Base-by-base conservation (phyloP, 2,113 vertebrate genomes). In the Ardeotis arabs region DNA sequence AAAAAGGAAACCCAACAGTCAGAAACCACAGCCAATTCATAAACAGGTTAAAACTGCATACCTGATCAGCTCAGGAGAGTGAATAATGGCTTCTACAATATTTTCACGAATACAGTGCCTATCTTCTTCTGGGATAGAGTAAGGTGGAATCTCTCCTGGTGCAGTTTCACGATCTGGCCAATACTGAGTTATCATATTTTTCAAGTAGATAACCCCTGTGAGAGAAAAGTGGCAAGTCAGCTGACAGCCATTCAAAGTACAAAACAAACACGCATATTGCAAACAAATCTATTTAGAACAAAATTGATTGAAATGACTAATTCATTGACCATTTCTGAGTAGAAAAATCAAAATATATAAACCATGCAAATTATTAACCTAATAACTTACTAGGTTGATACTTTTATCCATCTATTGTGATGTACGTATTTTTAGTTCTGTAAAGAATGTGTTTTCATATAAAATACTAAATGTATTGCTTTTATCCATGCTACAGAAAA, bases 121-220 rank as follows among this genome's bases (percentile, higher is more conserved):
- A 74, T 99, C 99, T 97, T 99, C 99, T 52, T 99, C 99, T 3
- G 99, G 99, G 98, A 99, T 99, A 96, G 99, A 99, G 82, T 99
- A 99, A 93, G 98, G 97, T 44, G 98, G 98, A 12, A 98, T 98
- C 96, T 99, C 99, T 83, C 98, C 98, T 69, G 98, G 98, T 58
- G 98, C 96, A 91, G 97, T 97, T 73, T 99, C 99, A 52, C 99
- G 99, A 97, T 99, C 99, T 29, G 98, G 99, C 99, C 99, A 99
- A 97, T 99, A 99, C 94, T 99, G 99, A 60, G 99, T 99, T 97
- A 99, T 98, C 99, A 99, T 99, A 97, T 99, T 99, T 98, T 99
- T 99, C 96, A 99, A 98, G 98, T 99, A 99, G 97, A 99, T 99
- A 97, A 99, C 99, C 96, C 99, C 99, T 99, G 91, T 73, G 84